Evolutionary conservation across 2,797 vertebrate genomes (phyloP), one percentile per base, ranked within the genome.

Genomic region (Tauraco hartlaubi): DNA sequence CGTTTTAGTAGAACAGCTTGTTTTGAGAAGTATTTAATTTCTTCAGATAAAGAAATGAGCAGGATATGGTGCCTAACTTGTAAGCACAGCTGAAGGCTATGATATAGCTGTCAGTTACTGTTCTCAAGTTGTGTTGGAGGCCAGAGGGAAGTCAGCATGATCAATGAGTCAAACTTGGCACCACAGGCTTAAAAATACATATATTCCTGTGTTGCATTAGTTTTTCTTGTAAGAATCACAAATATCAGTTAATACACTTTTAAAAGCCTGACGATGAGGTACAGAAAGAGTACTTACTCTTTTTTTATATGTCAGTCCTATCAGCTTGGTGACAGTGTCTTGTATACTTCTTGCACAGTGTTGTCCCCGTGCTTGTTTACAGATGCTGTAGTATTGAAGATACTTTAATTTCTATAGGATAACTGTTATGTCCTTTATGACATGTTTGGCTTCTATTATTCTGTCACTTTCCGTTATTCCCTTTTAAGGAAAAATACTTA

Each of bases 271-370:
- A 33, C 3, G 2, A 17, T 61, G 43, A 49, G 6, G 15, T 46
- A 20, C 2, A 33, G 22, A 35, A 76, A 56, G 5, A 11, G 20
- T 17, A 5, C 2, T 8, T 52, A 5, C 1, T 6, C 7, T 16
- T 62, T 17, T 37, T 33, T 16, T 23, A 25, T 35, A 31, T 2
- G 8, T 41, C 15, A 17, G 19, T 52, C 31, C 15, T 14, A 23
- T 76, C 28, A 6, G 3, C 4, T 56, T 88, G 35, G 35, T 59
- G 41, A 43, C 33, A 28, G 5, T 39, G 3, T 64, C 64, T 54
- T 61, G 9, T 61, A 4, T 39, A 28, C 11, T 75, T 35, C 33
- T 64, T 39, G 12, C 28, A 7, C 7, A 19, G 5, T 37, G 13
- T 41, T 56, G 15, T 73, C 23, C 23, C 11, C 8, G 5, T 37